Base-by-base conservation (phyloP, 2,888 invertebrate species). In the Romanomermis culicivorax region DNA sequence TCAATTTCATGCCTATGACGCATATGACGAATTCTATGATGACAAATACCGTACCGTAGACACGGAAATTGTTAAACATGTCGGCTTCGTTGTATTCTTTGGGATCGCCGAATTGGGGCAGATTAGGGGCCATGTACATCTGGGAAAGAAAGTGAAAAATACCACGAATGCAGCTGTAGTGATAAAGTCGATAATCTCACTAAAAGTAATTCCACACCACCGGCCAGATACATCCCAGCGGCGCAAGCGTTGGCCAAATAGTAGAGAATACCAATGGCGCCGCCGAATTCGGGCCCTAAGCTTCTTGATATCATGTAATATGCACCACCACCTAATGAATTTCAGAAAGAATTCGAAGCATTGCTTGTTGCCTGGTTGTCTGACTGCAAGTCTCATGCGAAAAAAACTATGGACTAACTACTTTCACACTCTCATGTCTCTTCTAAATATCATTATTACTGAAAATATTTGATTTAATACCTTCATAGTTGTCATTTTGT, bases 191-290 rank as follows among this genome's bases (percentile, higher is more conserved):
- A n/a, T n/a, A 36, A 36, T 17, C 58, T 49, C 23, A 66, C 66
- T 60, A 68, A 57, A 27, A 68, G 53, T 11, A 68, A 65, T 61
- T 68, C 68, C 3, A 66, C 64, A 17, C 66, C 66, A 65, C 97
- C 97, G 53, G 95, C 88, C 69, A 95, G 87, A 74, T 97, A 97
- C 95, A 97, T 95, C 65, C 95, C 88, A 1, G 91, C 91, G 26
- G 97, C 97, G 45, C 95, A 78, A 2, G 93, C 91, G 59, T 95
- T 97, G 52, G 93, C 97, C 53, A 93, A 85, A 73, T 97, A 97
- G 75, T 97, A 97, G 52, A 97, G 77, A 79, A 97, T 85, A 51
- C 97, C 97, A 26, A 97, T 95, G 43, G 97, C 95, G 26, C 95
- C 95, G 51, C 97, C 97, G 73, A 95, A 97, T 74, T 97, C 97